Percentiles rank a stretch among this genome's conserved stretches.
phyloP scores from a whole-genome alignment of 2,888 invertebrate genomes.

The Cheilosia vernalis region DNA sequence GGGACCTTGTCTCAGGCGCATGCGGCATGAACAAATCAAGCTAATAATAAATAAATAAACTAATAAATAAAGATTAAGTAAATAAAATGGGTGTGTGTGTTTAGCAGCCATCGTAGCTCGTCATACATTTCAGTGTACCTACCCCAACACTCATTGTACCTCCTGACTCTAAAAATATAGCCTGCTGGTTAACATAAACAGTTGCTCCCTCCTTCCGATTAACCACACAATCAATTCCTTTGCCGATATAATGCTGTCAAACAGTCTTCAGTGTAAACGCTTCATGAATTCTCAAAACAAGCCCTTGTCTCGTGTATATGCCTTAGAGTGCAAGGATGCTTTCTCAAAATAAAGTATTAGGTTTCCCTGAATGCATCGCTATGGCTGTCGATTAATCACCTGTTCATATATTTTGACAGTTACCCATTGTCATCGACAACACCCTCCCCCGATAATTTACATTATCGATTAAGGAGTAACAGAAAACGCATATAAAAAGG shows the following conservation, averaged over 20 bases:
- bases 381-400: conserved; percentile 62
- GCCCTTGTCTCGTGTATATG: not conserved
- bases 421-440: conserved; percentile 67
- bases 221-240: conserved; percentile 12
- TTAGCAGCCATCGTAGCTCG: too few species aligned
- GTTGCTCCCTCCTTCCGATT: conserved; percentile 1
- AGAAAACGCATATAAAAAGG: conserved; percentile 53
- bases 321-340: conserved; percentile 10
- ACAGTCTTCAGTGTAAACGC: conserved; percentile 7
- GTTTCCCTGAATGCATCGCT: conserved; percentile 44
- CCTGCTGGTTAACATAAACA: not conserved
- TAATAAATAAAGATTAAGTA: too few species aligned
- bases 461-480: conserved; percentile 62
- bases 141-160: not conserved
- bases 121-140: not conserved
- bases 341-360: conserved; percentile 48
- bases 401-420: conserved; percentile 73
- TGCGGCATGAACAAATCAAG: too few species aligned
- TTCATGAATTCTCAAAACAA: conserved; percentile 36
- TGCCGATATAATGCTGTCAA: not conserved
- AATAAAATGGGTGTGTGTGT: too few species aligned
- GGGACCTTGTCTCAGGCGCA: too few species aligned
- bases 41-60: too few species aligned
- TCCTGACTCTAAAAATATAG: not conserved
- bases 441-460: conserved; percentile 63